These are phyloP conservation scores for Nibea coibor DNA, from an alignment of 2,113 vertebrate genomes.

Conservation along the genomic window DNA sequence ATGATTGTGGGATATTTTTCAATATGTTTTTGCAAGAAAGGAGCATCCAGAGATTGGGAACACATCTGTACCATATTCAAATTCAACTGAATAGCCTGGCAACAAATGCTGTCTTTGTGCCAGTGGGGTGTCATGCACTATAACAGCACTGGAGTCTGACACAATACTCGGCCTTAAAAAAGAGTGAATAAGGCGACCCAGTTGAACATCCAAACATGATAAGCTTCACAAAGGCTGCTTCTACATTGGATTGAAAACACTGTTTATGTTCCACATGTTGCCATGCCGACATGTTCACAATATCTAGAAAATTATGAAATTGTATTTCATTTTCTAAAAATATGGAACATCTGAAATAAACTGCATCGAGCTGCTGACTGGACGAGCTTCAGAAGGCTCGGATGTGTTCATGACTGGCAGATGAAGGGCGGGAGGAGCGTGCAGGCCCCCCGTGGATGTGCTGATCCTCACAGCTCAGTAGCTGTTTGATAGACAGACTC, in stretches of 20 bases:
- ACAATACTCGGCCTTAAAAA: not conserved
- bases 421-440: slow-evolving; percentile 16
- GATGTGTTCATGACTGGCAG: slow-evolving; percentile 30
- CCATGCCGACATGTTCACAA: not conserved
- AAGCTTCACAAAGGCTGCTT: not conserved
- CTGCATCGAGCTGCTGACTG: not conserved
- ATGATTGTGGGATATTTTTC: too few relatives aligned
- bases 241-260: not conserved
- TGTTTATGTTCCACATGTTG: not conserved
- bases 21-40: too few relatives aligned
- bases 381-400: not conserved
- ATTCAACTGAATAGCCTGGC: too few relatives aligned
- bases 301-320: not conserved
- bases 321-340: not conserved
- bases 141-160: not conserved
- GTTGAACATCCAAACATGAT: not conserved
- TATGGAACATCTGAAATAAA: not conserved
- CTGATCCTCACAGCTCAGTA: slow-evolving; percentile 12
- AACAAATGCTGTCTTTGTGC: too few relatives aligned
- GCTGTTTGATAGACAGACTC: slow-evolving; percentile 15
- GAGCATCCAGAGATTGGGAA: too few relatives aligned
- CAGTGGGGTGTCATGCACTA: not conserved
- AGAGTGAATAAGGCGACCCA: not conserved
- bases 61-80: too few relatives aligned
- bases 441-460: not conserved